Percentiles rank a stretch among this genome's conserved stretches.
Evolutionary conservation across 2,888 invertebrate genomes (phyloP).

Genomic region (Xylophagus ater): DNA sequence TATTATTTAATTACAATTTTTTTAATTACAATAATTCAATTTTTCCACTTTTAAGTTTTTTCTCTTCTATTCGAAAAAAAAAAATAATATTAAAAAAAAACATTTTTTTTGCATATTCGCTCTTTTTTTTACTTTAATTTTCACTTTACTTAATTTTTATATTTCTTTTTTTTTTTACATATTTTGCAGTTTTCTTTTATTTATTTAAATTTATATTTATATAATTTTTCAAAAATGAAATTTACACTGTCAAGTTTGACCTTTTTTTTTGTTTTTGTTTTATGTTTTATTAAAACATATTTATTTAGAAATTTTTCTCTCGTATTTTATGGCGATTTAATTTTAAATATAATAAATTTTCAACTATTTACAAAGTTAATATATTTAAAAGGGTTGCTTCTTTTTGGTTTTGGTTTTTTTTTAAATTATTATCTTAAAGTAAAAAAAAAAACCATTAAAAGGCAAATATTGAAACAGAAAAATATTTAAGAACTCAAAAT

Average conservation of each 20-base stretch:
- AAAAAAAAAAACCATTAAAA: too few relatives aligned
- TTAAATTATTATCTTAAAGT: too few relatives aligned
- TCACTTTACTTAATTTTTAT: constrained; percentile 9
- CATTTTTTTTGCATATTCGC: constrained; percentile 5
- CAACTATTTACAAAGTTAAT: too few relatives aligned
- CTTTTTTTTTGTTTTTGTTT: not conserved
- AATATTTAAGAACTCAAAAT: too few relatives aligned
- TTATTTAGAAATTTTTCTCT: not conserved
- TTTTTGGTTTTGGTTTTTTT: too few relatives aligned
- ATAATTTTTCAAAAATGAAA: constrained; percentile 1
- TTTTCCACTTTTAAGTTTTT: constrained; percentile 3
- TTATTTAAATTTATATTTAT: constrained; percentile 12
- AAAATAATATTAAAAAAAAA: constrained; percentile 6
- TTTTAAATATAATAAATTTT: too few relatives aligned
- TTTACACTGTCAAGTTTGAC: constrained; percentile 3
- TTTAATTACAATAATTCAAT: constrained; percentile 14
- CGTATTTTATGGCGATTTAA: too few relatives aligned
- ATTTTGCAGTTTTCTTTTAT: constrained; percentile 11
- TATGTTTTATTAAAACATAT: not conserved
- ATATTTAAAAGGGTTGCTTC: too few relatives aligned
- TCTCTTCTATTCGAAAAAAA: too few relatives aligned
- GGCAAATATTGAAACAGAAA: too few relatives aligned
- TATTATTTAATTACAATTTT: constrained; percentile 14
- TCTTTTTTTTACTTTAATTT: constrained; percentile 1
- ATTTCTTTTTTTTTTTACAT: constrained; percentile 14